Conservation (phyloP, 2,888 invertebrate species). For the Drosophila pseudotakahashii region DNA sequence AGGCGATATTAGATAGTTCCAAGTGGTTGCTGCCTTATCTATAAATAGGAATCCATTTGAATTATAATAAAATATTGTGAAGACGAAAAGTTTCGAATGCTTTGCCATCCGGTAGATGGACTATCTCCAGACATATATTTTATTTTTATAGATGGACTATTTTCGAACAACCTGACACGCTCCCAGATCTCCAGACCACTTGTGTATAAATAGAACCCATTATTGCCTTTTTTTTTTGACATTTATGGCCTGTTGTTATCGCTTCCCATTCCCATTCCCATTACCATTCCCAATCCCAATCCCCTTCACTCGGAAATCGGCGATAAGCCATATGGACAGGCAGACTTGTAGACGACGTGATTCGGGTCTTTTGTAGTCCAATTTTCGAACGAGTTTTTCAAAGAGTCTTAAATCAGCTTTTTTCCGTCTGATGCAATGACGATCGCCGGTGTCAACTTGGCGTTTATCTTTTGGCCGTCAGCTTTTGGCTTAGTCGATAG, state of each 20-base stretch:
- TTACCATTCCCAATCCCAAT: not conserved
- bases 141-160: not conserved
- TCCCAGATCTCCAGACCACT: constrained; percentile 19
- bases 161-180: constrained; percentile 16
- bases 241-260: constrained; percentile 36
- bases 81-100: not conserved
- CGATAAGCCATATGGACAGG: not conserved
- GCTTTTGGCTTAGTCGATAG: constrained; percentile 27
- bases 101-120: not conserved
- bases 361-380: constrained; percentile 1
- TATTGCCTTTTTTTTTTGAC: constrained; percentile 33
- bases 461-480: constrained; percentile 1
- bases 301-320: not conserved
- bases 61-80: not conserved
- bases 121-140: not conserved
- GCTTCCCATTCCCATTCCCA: not conserved
- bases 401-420: not conserved
- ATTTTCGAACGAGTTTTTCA: constrained; percentile 26
- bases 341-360: constrained; percentile 35
- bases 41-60: not conserved
- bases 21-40: not conserved
- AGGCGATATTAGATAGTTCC: not conserved
- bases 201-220: constrained; percentile 30
- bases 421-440: constrained; percentile 37
- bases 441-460: constrained; percentile 10